These are phyloP conservation scores for Parus major DNA, from an alignment of 2,113 vertebrate species.

Conservation along the genomic window DNA sequence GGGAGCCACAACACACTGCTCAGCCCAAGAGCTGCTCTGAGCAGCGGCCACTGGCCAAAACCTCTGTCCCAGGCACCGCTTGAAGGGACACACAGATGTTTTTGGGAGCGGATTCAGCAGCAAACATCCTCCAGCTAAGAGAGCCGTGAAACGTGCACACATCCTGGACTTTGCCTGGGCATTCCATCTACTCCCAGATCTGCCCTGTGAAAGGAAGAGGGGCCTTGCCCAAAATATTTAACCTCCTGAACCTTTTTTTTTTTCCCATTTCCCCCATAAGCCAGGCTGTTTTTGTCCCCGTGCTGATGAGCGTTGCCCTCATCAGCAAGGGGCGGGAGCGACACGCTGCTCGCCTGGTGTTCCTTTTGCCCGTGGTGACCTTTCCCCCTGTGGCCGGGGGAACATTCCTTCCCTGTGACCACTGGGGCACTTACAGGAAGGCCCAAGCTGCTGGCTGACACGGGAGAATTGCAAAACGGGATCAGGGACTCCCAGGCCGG, in stretches of 20 bases:
- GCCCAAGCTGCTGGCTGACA: neutral
- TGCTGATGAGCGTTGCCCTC: neutral
- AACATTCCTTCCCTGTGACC: conserved; percentile 29
- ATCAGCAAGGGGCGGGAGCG: neutral
- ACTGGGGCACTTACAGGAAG: neutral
- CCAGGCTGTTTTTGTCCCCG: neutral
- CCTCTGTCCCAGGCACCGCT: neutral
- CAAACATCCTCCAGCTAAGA: neutral
- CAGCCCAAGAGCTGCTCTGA: neutral
- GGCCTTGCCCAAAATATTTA: neutral
- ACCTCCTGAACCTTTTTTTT: neutral
- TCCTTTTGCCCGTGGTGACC: conserved; percentile 35
- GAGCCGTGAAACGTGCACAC: neutral
- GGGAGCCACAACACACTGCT: neutral
- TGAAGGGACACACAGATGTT: neutral
- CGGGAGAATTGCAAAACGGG: neutral
- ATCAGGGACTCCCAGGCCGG: neutral
- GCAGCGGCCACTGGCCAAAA: neutral
- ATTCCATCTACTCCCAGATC: neutral
- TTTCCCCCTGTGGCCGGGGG: neutral
- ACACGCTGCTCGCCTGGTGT: accelerated
- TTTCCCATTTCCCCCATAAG: neutral
- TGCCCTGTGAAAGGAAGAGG: neutral
- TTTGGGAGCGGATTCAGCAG: neutral
- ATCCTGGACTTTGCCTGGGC: neutral